Evolutionary conservation across 2,888 invertebrate species (phyloP), one percentile per base, ranked within the genome.

Genomic region (Polyommatus iphigenia): DNA sequence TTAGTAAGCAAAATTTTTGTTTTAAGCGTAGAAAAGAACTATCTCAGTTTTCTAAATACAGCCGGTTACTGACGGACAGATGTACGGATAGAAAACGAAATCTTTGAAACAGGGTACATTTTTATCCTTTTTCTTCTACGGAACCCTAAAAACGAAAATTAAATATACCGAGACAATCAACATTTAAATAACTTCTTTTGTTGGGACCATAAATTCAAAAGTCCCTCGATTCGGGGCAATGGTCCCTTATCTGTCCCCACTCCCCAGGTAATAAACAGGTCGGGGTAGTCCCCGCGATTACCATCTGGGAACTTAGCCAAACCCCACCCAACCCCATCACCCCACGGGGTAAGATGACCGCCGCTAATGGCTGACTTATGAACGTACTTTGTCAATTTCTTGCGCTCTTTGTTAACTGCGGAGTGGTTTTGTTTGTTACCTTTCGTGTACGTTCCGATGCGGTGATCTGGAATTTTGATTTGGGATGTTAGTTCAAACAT

Each of bases 241-340:
- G 29, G 67, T 67, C 29, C 15, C 67, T 67, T 67, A 67, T 67
- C 67, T 67, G 15, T 67, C 50, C 41, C 46, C 46, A 46, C 46
- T 71, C 77, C 77, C 71, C 67, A 71, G 77, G 77, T 77, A 77
- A 54, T 77, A 77, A 77, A 77, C 77, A 77, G 77, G 71, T 67
- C 71, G 32, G 67, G 77, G 8, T 77, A 77, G 71, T 77, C 54
- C 77, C 71, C 50, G 67, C 29, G 77, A 77, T 77, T 71, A 71
- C 62, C 29, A 71, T 77, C 59, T 59, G 41, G 77, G 71, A 77
- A 77, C 50, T 71, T 41, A 18, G 71, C 77, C 77, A 71, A 77
- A 71, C 29, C 54, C 72, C 72, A 10, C 46, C 71, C 36, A 6
- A 3, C 3, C n/a, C 32, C 71, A 13, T 67, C 15, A 67, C 41